A percentile compares a stretch with the other conserved stretches of the same genome.
Conservation (phyloP, 2,888 invertebrate genomes). For the Drosophila neonasuta region DNA sequence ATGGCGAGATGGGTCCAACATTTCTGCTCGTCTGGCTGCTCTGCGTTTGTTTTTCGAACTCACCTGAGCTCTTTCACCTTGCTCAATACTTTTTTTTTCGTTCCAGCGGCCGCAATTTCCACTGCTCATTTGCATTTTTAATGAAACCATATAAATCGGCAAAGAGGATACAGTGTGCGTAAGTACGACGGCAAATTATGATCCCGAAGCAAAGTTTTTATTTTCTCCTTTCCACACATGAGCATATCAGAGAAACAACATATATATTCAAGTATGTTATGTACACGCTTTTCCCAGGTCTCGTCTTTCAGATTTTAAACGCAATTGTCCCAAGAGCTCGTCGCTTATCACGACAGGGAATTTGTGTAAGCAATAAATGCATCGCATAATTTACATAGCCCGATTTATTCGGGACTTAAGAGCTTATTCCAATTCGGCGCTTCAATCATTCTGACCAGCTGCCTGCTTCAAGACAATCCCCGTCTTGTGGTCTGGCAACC, state of each 20-base stretch:
- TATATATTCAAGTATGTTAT: background rate
- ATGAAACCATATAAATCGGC: conserved; percentile 62
- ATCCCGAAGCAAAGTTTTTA: conserved; percentile 40
- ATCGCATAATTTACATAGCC: conserved; percentile 64
- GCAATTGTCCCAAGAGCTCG: conserved; percentile 46
- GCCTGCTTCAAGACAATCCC: conserved; percentile 39
- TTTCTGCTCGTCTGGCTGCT: conserved; percentile 18
- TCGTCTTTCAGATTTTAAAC: conserved; percentile 13
- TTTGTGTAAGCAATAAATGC: conserved; percentile 61
- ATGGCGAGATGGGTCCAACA: conserved; percentile 46
- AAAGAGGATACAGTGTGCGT: conserved; percentile 22
- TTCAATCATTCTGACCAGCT: conserved; percentile 58
- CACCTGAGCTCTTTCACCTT: conserved; percentile 50
- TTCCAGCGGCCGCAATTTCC: conserved; percentile 60
- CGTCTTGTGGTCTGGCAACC: conserved; percentile 48
- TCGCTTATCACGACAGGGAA: conserved; percentile 38
- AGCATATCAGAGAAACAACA: conserved; percentile 33
- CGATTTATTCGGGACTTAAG: conserved; percentile 41
- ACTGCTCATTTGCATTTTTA: conserved; percentile 75
- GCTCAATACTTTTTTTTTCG: conserved; percentile 23
- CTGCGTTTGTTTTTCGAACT: conserved; percentile 41
- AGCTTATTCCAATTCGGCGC: conserved; percentile 47
- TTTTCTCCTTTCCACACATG: conserved; percentile 13
- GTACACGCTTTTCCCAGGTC: background rate
- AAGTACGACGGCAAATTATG: conserved; percentile 60